Evolutionary conservation across 2,888 invertebrate species (phyloP), one percentile per base, ranked within the genome.

Genomic region (Drosophila hamatofila): DNA sequence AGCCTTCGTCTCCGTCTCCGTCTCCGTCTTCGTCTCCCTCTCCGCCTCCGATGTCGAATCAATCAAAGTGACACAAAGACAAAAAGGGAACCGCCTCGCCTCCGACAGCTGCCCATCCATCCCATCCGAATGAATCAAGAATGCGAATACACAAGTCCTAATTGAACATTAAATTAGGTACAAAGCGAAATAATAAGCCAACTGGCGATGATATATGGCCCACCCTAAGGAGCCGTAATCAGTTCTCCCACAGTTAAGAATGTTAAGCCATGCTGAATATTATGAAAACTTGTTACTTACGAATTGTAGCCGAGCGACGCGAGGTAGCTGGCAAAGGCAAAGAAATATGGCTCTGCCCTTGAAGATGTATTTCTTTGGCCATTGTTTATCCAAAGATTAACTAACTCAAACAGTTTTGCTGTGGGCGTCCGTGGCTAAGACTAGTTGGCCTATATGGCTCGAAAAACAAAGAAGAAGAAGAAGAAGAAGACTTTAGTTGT

Each of bases 101-200:
- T 27, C 46, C 30, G 33, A 16, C 18, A 27, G 21, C 48, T 14
- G 16, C 14, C n/a, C 35, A 16, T 16, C 35, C 35, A 16, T 16
- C 8, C n/a, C 23, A 16, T 18, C 25, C 8, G 37, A 56, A 33
- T 66, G 70, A 71, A 71, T 74, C 70, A 61, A 75, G 73, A 74
- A 62, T 64, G 63, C 66, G 39, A 44, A 48, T 42, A 42, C 70
- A 64, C 64, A 73, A 70, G 57, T 80, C 70, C 49, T 82, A 82
- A 82, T 83, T 88, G 67, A 68, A 74, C 72, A 69, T 83, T 88
- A 78, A 85, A 80, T 85, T 72, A 80, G 74, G 63, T 57, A 23
- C 46, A 66, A 44, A 58, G 39, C 62, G 18, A 35, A 41, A 39
- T 49, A 61, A 51, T 18, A 18, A 46, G 49, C 21, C 16, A 58